Conservation (phyloP, 2,797 vertebrate genomes). For the Setipinna tenuifilis region DNA sequence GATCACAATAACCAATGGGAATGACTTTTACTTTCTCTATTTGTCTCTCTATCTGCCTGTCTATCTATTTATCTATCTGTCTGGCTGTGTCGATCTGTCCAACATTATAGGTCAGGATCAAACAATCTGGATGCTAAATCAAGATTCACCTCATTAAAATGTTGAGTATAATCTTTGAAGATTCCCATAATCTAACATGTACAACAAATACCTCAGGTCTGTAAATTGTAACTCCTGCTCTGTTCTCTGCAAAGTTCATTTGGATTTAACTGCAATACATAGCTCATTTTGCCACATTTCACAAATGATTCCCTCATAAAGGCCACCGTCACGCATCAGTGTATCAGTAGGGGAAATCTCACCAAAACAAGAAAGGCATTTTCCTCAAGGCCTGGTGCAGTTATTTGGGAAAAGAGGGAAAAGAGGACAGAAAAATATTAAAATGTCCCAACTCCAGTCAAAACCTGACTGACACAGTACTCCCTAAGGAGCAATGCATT, state of each 20-base stretch:
- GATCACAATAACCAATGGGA: too few relatives aligned
- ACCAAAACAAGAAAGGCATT: not conserved
- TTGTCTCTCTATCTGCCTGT: too few relatives aligned
- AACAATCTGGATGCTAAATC: not conserved
- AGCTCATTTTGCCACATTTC: not conserved
- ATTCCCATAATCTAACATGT: not conserved
- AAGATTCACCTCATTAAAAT: not conserved
- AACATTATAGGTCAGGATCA: not conserved
- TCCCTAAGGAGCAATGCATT: not conserved
- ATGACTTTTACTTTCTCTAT: too few relatives aligned
- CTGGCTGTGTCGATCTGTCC: too few relatives aligned
- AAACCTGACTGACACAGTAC: not conserved
- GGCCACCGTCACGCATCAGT: conserved; percentile 2
- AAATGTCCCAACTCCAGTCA: not conserved
- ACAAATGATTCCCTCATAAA: conserved; percentile 1
- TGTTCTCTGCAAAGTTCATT: not conserved
- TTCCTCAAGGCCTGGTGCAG: not conserved
- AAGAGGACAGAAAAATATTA: not conserved
- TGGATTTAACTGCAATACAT: not conserved
- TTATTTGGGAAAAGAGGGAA: not conserved
- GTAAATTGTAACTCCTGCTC: not conserved
- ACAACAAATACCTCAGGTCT: not conserved
- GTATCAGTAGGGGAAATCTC: not conserved
- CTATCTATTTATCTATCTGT: too few relatives aligned
- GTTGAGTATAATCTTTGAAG: not conserved